A percentile compares a stretch with the other conserved stretches of the same genome.
These are phyloP conservation scores for Acridotheres tristis DNA, from an alignment of 2,797 vertebrate genomes.

Conservation along the genomic window DNA sequence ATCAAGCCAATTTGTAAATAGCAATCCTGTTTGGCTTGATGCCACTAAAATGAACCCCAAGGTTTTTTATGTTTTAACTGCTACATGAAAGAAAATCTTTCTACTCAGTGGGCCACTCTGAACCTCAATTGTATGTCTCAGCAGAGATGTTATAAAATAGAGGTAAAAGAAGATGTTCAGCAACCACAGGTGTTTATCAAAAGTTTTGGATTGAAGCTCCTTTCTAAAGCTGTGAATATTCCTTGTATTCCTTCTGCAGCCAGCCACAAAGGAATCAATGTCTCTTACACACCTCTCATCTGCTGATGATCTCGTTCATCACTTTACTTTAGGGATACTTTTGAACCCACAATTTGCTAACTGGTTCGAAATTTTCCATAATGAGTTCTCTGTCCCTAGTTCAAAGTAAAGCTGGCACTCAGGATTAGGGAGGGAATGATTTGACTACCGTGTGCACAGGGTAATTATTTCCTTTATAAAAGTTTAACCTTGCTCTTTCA, in stretches of 20 bases:
- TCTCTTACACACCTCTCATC: neutral
- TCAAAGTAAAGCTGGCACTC: neutral
- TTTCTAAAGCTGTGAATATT: neutral
- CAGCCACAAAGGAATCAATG: neutral
- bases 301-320: neutral
- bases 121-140: neutral
- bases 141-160: neutral
- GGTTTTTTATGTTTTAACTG: neutral
- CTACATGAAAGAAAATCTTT: neutral
- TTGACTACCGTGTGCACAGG: neutral
- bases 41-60: neutral
- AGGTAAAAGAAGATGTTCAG: neutral
- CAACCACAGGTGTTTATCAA: neutral
- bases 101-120: neutral
- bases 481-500: neutral
- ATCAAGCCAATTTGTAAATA: neutral
- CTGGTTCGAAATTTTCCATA: neutral
- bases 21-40: neutral
- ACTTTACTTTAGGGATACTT: constrained; percentile 9
- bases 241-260: neutral
- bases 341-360: neutral
- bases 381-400: constrained; percentile 19
- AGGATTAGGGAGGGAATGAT: neutral
- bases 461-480: constrained; percentile 31
- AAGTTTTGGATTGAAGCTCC: neutral